Percentiles rank a stretch among this genome's conserved stretches.
phyloP scores from a whole-genome alignment of 2,113 vertebrate species.

The Myanophis thanlyinensis region DNA sequence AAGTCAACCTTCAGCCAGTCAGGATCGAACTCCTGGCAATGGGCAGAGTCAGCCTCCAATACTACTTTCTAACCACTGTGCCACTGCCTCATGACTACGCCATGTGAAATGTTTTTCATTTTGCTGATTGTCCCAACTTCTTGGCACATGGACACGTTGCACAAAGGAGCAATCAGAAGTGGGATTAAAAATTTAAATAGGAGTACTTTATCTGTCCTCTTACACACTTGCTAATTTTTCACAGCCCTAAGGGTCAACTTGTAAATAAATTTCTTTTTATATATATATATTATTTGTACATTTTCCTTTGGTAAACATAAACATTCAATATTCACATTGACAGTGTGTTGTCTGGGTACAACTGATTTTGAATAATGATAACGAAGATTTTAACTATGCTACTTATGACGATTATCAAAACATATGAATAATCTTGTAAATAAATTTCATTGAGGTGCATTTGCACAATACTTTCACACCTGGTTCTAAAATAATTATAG shows the following conservation, averaged over 20 bases:
- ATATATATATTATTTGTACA: too few relatives aligned
- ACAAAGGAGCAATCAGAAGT: not conserved
- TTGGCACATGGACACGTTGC: not conserved
- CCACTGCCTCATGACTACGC: not conserved
- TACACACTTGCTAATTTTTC: not conserved
- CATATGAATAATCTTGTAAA: too few relatives aligned
- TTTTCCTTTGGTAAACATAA: too few relatives aligned
- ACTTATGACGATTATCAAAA: too few relatives aligned
- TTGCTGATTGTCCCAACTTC: not conserved
- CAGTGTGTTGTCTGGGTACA: too few relatives aligned
- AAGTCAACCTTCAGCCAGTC: not conserved
- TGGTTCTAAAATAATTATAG: not conserved
- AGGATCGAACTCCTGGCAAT: not conserved
- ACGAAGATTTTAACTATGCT: too few relatives aligned
- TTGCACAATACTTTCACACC: not conserved
- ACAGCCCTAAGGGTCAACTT: not conserved
- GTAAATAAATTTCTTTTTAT: not conserved
- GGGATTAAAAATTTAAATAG: not conserved
- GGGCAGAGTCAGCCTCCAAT: not conserved
- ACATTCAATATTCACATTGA: too few relatives aligned
- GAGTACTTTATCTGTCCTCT: not conserved
- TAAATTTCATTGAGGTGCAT: not conserved
- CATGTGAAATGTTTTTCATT: not conserved
- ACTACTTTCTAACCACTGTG: not conserved
- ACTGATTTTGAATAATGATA: too few relatives aligned